These are phyloP conservation scores for Poecilia wingei DNA, from an alignment of 2,797 vertebrate genomes.

Conservation along the genomic window DNA sequence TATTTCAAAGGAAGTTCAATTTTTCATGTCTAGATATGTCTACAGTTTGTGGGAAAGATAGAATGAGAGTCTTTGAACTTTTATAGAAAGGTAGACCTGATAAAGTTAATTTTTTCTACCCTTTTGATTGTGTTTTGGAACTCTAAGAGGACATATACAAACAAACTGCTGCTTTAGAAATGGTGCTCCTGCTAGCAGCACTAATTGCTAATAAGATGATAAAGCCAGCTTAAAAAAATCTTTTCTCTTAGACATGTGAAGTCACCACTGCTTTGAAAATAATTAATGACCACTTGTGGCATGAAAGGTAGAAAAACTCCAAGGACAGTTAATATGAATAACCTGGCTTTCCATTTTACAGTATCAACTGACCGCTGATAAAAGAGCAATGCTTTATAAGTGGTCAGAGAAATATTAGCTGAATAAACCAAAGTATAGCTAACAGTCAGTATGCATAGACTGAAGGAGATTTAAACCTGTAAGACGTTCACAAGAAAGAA, in stretches of 20 bases:
- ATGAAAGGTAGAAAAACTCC: not conserved
- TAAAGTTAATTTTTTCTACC: not conserved
- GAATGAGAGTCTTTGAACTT: not conserved
- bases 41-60: not conserved
- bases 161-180: not conserved
- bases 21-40: not conserved
- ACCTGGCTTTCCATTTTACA: not conserved
- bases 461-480: not conserved
- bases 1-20: not conserved
- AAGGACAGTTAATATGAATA: not conserved
- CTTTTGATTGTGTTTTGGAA: not conserved
- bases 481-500: slow-evolving; percentile 49
- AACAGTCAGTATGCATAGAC: slow-evolving; percentile 18
- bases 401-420: not conserved
- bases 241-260: not conserved
- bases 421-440: not conserved
- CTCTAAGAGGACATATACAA: too few species aligned
- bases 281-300: not conserved
- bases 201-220: not conserved
- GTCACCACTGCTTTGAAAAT: not conserved
- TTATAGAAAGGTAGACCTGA: not conserved
- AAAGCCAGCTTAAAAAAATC: not conserved
- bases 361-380: not conserved
- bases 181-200: not conserved
- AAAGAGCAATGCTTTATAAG: not conserved